Evolutionary conservation across 2,888 invertebrate species (phyloP).

Genomic region (Rhyacophila evoluta): DNA sequence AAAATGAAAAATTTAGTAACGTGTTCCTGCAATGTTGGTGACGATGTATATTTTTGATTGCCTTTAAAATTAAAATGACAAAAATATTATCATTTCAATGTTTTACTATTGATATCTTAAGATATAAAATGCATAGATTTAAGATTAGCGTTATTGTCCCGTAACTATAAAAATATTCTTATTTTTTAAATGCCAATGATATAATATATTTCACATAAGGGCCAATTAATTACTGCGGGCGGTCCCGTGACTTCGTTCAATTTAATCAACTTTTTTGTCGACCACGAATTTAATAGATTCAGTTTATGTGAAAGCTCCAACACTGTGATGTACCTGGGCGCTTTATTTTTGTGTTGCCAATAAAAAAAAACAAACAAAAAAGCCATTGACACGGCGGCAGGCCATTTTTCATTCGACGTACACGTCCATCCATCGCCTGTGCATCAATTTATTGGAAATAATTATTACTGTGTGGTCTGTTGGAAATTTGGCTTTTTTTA

Average conservation of each 20-base stretch:
- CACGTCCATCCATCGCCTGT: conserved; percentile 31
- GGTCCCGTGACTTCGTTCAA: conserved; percentile 31
- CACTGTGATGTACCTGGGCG: neutral
- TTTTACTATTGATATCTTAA: too few relatives aligned
- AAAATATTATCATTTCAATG: too few relatives aligned
- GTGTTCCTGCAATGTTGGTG: too few relatives aligned
- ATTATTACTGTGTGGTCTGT: neutral
- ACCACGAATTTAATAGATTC: conserved; percentile 42
- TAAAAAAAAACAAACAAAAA: conserved; percentile 12
- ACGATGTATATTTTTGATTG: too few relatives aligned
- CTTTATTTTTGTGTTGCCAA: conserved; percentile 26
- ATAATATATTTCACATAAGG: neutral
- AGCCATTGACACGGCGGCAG: conserved; percentile 26
- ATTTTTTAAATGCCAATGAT: neutral
- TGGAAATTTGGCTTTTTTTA: neutral
- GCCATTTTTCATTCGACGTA: conserved; percentile 33
- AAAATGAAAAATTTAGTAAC: too few relatives aligned
- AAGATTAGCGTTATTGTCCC: too few relatives aligned
- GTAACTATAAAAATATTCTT: too few relatives aligned
- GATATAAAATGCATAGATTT: too few relatives aligned
- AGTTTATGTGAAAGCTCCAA: neutral
- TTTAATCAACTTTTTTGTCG: conserved; percentile 47
- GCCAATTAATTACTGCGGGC: neutral
- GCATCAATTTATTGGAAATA: conserved; percentile 39
- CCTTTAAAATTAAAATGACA: too few relatives aligned